Evolutionary conservation across 2,113 vertebrate species (phyloP).

Genomic region (Nyctereutes procyonoides): DNA sequence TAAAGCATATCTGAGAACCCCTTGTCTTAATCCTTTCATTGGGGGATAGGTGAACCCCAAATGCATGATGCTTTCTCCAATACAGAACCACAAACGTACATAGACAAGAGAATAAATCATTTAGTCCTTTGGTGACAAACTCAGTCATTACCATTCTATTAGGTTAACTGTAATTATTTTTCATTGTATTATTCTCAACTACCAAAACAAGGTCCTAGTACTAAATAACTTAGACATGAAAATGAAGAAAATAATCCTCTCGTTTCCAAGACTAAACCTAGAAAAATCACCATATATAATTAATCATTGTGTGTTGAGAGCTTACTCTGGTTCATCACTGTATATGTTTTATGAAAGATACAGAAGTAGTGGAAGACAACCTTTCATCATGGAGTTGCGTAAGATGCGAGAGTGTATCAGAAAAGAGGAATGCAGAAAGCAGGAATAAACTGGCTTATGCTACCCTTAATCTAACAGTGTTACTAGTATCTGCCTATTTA

Average conservation of each 20-base stretch:
- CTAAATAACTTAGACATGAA: not conserved
- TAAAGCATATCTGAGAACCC: not conserved
- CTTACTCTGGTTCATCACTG: not conserved
- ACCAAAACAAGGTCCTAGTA: not conserved
- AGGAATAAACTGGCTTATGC: not conserved
- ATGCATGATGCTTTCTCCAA: not conserved
- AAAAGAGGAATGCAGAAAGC: not conserved
- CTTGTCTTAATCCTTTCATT: not conserved
- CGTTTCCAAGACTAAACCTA: not conserved
- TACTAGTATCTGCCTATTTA: not conserved
- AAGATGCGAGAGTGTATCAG: not conserved
- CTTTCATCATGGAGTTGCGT: not conserved
- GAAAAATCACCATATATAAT: not conserved
- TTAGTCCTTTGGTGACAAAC: not conserved
- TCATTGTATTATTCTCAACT: not conserved
- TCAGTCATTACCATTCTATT: not conserved
- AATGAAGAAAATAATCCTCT: not conserved
- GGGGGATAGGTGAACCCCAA: not conserved
- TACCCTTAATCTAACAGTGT: not conserved
- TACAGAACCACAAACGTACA: not conserved
- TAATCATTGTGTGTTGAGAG: not conserved
- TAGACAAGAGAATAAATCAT: not conserved
- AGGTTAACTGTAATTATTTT: not conserved
- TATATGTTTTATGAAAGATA: not conserved
- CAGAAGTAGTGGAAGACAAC: not conserved